phyloP scores from a whole-genome alignment of 2,888 invertebrate species.

The Heterodera filipjevi region DNA sequence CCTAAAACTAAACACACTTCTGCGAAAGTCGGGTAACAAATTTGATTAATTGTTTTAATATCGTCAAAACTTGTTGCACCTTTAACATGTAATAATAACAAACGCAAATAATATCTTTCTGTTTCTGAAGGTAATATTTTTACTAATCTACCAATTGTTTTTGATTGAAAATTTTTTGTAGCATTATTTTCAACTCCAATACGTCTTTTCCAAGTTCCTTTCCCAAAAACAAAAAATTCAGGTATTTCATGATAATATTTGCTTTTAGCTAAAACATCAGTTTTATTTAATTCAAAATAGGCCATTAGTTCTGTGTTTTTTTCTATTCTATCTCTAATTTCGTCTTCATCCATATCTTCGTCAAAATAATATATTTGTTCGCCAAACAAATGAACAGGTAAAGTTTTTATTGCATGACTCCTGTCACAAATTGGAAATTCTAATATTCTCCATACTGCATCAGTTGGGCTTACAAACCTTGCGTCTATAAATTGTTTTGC shows the following conservation, averaged over 20 bases:
- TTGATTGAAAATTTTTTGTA: neutral
- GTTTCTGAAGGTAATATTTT: slow-evolving; percentile 33
- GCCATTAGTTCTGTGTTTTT: slow-evolving; percentile 31
- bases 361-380: slow-evolving; percentile 35
- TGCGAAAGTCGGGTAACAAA: neutral
- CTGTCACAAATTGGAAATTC: slow-evolving; percentile 44
- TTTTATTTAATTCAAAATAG: slow-evolving; percentile 36
- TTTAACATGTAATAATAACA: slow-evolving; percentile 29
- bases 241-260: slow-evolving; percentile 33
- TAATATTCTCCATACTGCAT: slow-evolving; percentile 61
- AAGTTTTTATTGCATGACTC: slow-evolving; percentile 31
- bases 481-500: slow-evolving; percentile 41
- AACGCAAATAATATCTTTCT: slow-evolving; percentile 37
- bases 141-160: slow-evolving; percentile 39
- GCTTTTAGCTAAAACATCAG: slow-evolving; percentile 17
- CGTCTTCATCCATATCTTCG: neutral
- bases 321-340: neutral
- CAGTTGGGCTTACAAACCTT: slow-evolving; percentile 59
- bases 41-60: too few species aligned
- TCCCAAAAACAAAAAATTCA: neutral
- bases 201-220: neutral
- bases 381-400: slow-evolving; percentile 41
- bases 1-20: neutral
- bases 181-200: neutral
- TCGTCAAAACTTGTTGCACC: too few species aligned